phyloP scores from a whole-genome alignment of 35 echinoderm and acorn worm species.

The Heliocidaris erythrogramma region DNA sequence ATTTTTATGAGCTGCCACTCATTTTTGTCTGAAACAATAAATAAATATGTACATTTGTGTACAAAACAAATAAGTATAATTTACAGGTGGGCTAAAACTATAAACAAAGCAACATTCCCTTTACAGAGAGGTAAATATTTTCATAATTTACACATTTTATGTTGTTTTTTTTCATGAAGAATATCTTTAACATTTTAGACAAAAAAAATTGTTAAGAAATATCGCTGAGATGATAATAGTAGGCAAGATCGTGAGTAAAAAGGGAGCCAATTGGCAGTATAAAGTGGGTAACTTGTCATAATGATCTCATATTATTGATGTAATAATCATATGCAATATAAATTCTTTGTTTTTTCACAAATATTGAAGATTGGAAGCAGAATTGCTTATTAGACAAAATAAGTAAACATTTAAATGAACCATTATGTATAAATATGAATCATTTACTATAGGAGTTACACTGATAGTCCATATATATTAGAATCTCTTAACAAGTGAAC shows the following conservation, averaged over 20 bases:
- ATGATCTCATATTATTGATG: not conserved
- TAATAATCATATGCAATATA: not conserved
- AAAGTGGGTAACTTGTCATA: not conserved
- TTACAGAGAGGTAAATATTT: conserved; percentile 34
- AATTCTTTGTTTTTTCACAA: not conserved
- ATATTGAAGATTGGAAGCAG: not conserved
- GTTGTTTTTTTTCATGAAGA: not conserved
- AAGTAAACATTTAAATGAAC: not conserved
- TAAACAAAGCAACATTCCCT: conserved; percentile 28
- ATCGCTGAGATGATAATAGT: not conserved
- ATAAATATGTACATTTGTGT: conserved; percentile 33
- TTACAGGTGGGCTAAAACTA: conserved; percentile 5
- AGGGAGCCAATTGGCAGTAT: not conserved
- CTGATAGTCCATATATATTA: not conserved
- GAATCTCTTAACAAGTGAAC: too few species aligned
- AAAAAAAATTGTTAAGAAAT: not conserved
- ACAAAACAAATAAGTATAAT: conserved; percentile 28
- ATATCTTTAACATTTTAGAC: not conserved
- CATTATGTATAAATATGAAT: not conserved
- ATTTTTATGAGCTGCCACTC: conserved; percentile 21
- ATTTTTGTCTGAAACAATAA: not conserved
- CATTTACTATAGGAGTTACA: not conserved
- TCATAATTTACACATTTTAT: not conserved
- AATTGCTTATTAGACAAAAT: not conserved
- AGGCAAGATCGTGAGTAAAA: not conserved